Evolutionary conservation across 2,888 invertebrate genomes (phyloP), one percentile per base, ranked within the genome.

Genomic region (Plebejus melissa): DNA sequence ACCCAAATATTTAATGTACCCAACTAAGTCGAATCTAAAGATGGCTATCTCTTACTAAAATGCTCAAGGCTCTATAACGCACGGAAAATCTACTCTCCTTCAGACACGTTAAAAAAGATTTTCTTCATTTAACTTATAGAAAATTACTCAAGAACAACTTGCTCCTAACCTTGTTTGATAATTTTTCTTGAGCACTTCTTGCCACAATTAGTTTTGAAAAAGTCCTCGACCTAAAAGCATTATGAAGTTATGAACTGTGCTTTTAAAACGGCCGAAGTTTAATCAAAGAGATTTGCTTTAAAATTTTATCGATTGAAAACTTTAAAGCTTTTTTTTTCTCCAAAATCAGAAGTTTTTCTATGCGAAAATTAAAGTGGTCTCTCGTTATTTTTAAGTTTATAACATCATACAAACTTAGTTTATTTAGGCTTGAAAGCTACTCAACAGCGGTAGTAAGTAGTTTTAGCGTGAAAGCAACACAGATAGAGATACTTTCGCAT

Each of bases 201-300:
- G 28, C 72, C 46, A 72, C 72, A 72, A 50, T 72, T 72, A 72
- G 72, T 72, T 72, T 72, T 72, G 32, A 36, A 5, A 72, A 72
- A 46, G 32, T 50, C 28, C 54, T 72, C 7, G 72, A 72, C 72
- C 54, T 28, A 72, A 72, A 72, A 72, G 50, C 72, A 72, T 72
- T 72, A 50, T 50, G 28, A 71, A 71, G 46, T 71, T 41, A 54
- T 36, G 32, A 72, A 54, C 54, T 72, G 71, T 71, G 72, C 50
- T 72, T 72, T 72, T 54, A 54, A 72, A 72, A 50, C 46, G 70
- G 60, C 2, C 22, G 70, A 70, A 71, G 41, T 71, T 46, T 46
- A 71, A 71, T 46, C 13, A 50, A 32, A 72, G 32, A 72, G 28
- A 54, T 54, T 16, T 28, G 16, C 28, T 72, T 50, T 54, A 32